Percentiles rank a stretch among this genome's conserved stretches.
phyloP scores from a whole-genome alignment of 2,113 vertebrate species.

The Microtus ochrogaster region DNA sequence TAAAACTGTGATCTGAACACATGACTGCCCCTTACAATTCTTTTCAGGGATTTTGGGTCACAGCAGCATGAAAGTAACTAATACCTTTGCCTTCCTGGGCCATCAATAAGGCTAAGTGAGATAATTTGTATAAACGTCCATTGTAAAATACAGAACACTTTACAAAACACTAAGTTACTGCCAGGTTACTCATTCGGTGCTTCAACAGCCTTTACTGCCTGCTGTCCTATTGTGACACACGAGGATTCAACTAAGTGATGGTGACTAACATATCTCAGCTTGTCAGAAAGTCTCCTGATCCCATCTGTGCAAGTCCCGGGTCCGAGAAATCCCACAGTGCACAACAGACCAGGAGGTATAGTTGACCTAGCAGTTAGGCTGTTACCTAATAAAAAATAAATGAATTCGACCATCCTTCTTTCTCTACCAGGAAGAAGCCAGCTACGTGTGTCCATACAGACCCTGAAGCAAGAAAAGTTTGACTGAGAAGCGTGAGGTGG shows the following conservation, averaged over 20 bases:
- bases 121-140: not conserved
- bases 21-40: not conserved
- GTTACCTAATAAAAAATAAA: not conserved
- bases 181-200: not conserved
- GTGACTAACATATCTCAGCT: not conserved
- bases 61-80: not conserved
- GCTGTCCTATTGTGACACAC: not conserved
- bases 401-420: not conserved
- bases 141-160: not conserved
- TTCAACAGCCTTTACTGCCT: not conserved
- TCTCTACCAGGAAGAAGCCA: not conserved
- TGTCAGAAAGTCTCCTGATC: not conserved
- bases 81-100: conserved; percentile 8
- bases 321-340: not conserved
- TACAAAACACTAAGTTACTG: not conserved
- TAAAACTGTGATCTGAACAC: not conserved
- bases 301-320: not conserved
- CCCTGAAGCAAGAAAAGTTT: not conserved
- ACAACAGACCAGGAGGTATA: not conserved
- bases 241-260: not conserved
- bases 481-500: not conserved
- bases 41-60: not conserved
- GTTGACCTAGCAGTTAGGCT: not conserved
- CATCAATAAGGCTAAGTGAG: not conserved
- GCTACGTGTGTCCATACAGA: not conserved